Conservation (phyloP, 2,888 invertebrate genomes). For the Prostheceraeus crozeri region DNA sequence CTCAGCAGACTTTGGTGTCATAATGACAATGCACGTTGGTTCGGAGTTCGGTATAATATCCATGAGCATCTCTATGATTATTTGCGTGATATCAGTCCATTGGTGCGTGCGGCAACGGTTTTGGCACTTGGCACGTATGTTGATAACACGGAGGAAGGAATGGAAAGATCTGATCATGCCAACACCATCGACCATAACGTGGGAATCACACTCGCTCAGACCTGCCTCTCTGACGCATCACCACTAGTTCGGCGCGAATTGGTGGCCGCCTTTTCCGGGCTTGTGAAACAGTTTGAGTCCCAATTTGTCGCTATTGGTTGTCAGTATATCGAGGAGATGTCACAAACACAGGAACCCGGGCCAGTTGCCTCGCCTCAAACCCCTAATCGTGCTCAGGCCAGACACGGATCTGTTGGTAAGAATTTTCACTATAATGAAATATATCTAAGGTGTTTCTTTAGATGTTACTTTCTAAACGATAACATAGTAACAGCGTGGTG, state of each 20-base stretch:
- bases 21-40: slow-evolving; percentile 65
- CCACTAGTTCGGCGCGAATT: slow-evolving; percentile 75
- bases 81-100: slow-evolving; percentile 70
- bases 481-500: too few relatives aligned
- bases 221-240: slow-evolving; percentile 76
- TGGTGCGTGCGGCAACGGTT: slow-evolving; percentile 82
- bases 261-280: slow-evolving; percentile 75
- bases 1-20: slow-evolving; percentile 64
- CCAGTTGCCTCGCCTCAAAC: too few relatives aligned
- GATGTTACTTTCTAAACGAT: too few relatives aligned
- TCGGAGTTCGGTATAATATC: slow-evolving; percentile 86
- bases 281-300: slow-evolving; percentile 62
- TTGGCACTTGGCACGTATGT: slow-evolving; percentile 89
- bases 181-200: slow-evolving; percentile 86
- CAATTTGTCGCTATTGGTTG: slow-evolving; percentile 51
- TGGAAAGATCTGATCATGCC: slow-evolving; percentile 78
- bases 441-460: too few relatives aligned
- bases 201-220: slow-evolving; percentile 68
- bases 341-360: too few relatives aligned
- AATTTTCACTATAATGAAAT: too few relatives aligned
- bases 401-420: too few relatives aligned
- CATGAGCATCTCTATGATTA: slow-evolving; percentile 82
- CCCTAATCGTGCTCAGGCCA: too few relatives aligned
- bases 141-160: slow-evolving; percentile 64
- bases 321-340: slow-evolving; percentile 35